phyloP scores from a whole-genome alignment of 2,888 invertebrate genomes.

The Cryptocephalus moraei region DNA sequence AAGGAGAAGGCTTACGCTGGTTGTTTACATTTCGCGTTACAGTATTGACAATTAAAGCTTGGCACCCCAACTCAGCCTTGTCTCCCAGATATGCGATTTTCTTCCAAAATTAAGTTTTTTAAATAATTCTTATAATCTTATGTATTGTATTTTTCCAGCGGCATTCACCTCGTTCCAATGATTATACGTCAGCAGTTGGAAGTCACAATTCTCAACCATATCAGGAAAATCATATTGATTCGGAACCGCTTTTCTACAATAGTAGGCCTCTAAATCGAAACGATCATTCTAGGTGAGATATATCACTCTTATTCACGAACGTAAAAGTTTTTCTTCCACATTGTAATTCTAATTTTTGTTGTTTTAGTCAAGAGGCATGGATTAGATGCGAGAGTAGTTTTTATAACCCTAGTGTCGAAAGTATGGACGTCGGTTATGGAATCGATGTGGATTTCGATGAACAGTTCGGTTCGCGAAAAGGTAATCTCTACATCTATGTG shows the following conservation, averaged over 20 bases:
- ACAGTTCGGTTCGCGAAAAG: constrained; percentile 9
- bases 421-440: constrained; percentile 32
- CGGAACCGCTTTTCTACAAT: constrained; percentile 76
- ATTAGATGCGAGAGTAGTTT: constrained; percentile 44
- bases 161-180: constrained; percentile 35
- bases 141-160: constrained; percentile 28
- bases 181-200: constrained; percentile 24
- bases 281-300: constrained; percentile 40
- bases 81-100: too few species aligned
- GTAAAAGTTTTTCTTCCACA: background rate
- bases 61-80: too few species aligned
- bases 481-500: too few species aligned
- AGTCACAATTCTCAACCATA: constrained; percentile 39
- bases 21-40: too few species aligned
- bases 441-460: constrained; percentile 38
- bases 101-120: background rate
- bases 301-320: too few species aligned
- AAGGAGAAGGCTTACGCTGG: too few species aligned
- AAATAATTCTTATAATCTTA: background rate
- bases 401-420: constrained; percentile 35
- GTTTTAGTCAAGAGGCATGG: constrained; percentile 49
- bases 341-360: constrained; percentile 26
- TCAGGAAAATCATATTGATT: constrained; percentile 39
- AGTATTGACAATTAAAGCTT: too few species aligned
- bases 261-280: constrained; percentile 70